Evolutionary conservation across 2,113 vertebrate species (phyloP).

Genomic region (Megaceryle maxima): DNA sequence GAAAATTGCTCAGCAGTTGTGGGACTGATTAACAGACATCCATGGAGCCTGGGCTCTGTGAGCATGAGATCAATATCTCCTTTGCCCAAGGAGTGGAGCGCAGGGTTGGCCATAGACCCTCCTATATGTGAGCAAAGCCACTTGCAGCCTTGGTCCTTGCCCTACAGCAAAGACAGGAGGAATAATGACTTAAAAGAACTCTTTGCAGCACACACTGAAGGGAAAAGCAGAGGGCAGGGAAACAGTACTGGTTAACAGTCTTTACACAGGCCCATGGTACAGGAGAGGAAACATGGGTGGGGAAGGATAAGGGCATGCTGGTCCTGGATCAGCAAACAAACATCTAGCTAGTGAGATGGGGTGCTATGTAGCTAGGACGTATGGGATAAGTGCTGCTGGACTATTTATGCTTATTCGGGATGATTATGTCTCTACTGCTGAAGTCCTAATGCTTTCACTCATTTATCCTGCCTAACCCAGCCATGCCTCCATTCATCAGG

Average conservation of each 20-base stretch:
- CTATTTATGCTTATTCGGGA: neutral
- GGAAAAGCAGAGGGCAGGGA: neutral
- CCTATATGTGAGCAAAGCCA: neutral
- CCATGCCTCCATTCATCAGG: neutral
- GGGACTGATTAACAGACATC: neutral
- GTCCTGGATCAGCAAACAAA: neutral
- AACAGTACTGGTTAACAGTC: neutral
- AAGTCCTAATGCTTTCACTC: neutral
- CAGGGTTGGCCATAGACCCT: neutral
- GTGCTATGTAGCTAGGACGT: neutral
- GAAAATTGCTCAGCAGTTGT: neutral
- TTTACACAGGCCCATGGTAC: neutral
- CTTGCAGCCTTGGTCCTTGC: neutral
- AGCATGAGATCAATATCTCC: neutral
- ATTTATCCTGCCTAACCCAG: neutral
- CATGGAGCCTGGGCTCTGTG: neutral
- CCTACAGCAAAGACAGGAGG: neutral
- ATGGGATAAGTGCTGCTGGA: neutral
- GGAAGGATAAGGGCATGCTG: neutral
- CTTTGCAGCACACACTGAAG: neutral
- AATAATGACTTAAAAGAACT: neutral
- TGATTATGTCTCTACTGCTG: neutral
- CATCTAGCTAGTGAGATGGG: neutral
- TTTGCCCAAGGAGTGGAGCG: accelerated
- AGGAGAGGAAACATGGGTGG: accelerated